Evolutionary conservation across 2,113 vertebrate species (phyloP), one percentile per base, ranked within the genome.

Genomic region (Tupaia tana): DNA sequence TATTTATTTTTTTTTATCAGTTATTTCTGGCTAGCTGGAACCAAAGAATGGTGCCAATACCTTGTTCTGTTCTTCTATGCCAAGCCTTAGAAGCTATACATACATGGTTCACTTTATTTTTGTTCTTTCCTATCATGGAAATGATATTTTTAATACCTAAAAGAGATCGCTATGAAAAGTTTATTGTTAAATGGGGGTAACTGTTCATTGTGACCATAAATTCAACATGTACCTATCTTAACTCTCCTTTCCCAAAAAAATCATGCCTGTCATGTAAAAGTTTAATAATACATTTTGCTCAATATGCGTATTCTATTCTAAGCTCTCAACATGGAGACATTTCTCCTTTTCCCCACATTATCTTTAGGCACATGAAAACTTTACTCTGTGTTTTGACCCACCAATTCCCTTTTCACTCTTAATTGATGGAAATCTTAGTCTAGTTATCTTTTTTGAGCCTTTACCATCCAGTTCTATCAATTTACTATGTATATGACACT

Each of bases 101-200:
- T 61, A 18, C 73, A 16, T 83, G 18, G 63, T 1, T 83, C 75
- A 27, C 22, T 3, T 10, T 56, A 15, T 85, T 24, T 83, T 59
- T 64, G 20, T 89, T 81, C 54, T 82, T 92, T 94, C 56, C 61
- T 95, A 63, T 61, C 78, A 27, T 70, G 7, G 63, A 83, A 90
- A 56, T 69, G 61, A 54, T 82, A 18, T 83, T 94, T 89, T 80
- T 71, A 70, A 83, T 83, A 86, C 81, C 90, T 93, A 91, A 78
- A 87, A 95, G 52, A 71, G 86, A 77, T 67, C 82, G 64, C 34
- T 69, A 7, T 80, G 71, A 78, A 66, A 90, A 81, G 5, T 25
- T 61, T 80, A 61, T 70, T 70, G 4, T 79, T 66, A 20, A 25
- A 95, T 95, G 14, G 77, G 4, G 14, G 6, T 34, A 73, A n/a